Evolutionary conservation across 2,797 vertebrate genomes (phyloP).

Genomic region (Pipistrellus nathusii): DNA sequence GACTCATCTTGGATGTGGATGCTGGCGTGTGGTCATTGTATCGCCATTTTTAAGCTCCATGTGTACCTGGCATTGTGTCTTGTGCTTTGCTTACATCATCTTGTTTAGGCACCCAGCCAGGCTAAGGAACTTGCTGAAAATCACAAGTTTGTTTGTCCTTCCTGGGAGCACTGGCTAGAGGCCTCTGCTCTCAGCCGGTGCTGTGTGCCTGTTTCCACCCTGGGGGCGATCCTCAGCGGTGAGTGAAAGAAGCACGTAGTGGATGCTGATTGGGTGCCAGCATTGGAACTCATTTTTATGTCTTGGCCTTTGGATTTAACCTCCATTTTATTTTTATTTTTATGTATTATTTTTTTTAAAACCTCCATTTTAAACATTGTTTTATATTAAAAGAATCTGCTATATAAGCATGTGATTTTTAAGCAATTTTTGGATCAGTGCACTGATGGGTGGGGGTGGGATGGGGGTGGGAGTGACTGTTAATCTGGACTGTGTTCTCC

Average conservation of each 20-base stretch:
- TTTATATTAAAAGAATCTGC: background rate
- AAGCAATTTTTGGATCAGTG: background rate
- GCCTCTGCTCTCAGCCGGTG: background rate
- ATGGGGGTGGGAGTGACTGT: background rate
- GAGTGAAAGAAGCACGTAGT: background rate
- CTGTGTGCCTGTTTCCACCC: fast-evolving
- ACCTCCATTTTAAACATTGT: background rate
- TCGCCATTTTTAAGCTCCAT: background rate
- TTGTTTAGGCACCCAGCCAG: background rate
- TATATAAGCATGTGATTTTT: background rate
- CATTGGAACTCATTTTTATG: background rate
- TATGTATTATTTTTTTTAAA: no score
- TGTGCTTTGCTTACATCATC: background rate
- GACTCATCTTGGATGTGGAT: background rate
- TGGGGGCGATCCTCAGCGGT: background rate
- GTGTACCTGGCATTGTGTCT: background rate
- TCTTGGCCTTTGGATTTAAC: background rate
- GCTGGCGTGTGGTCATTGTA: no score
- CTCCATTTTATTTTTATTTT: no score
- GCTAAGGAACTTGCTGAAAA: background rate
- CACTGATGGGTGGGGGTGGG: background rate
- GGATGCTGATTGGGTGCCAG: background rate
- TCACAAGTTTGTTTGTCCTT: background rate
- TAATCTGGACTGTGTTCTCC: background rate
- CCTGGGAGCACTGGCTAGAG: no score